These are phyloP conservation scores for Euplexia lucipara DNA, from an alignment of 2,888 invertebrate genomes.

Conservation along the genomic window DNA sequence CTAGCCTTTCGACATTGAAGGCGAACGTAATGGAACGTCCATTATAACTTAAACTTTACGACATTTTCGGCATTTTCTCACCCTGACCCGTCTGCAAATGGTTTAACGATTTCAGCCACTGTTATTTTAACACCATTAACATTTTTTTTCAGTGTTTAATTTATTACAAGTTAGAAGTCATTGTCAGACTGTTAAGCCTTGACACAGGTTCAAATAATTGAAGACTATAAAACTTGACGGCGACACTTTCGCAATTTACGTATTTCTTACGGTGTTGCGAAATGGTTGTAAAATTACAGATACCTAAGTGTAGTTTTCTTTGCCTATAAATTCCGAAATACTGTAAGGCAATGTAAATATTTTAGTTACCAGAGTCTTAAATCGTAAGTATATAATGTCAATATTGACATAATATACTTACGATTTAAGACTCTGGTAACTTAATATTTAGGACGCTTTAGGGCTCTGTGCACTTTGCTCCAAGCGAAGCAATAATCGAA, in stretches of 20 bases:
- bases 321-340: slow-evolving; percentile 8
- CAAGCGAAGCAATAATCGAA: background rate
- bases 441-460: background rate
- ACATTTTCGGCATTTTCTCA: slow-evolving; percentile 35
- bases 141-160: slow-evolving; percentile 54
- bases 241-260: slow-evolving; percentile 66
- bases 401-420: background rate
- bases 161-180: slow-evolving; percentile 61
- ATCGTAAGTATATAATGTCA: background rate
- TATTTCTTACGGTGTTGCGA: slow-evolving; percentile 53
- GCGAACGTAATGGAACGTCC: slow-evolving; percentile 45
- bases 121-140: slow-evolving; percentile 40
- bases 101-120: slow-evolving; percentile 62
- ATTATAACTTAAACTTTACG: slow-evolving; percentile 35
- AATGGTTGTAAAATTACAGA: slow-evolving; percentile 37
- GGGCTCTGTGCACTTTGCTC: background rate
- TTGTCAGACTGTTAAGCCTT: slow-evolving; percentile 67
- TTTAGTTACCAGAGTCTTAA: background rate
- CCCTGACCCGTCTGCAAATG: slow-evolving; percentile 65
- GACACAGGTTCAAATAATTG: slow-evolving; percentile 68
- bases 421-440: background rate
- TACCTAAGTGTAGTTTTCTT: slow-evolving; percentile 14
- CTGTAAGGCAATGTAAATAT: background rate
- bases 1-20: slow-evolving; percentile 47
- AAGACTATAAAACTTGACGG: slow-evolving; percentile 65